A percentile compares a stretch with the other conserved stretches of the same genome.
phyloP scores from a whole-genome alignment of 2,888 invertebrate genomes.

The Scaptomyza tumidula region DNA sequence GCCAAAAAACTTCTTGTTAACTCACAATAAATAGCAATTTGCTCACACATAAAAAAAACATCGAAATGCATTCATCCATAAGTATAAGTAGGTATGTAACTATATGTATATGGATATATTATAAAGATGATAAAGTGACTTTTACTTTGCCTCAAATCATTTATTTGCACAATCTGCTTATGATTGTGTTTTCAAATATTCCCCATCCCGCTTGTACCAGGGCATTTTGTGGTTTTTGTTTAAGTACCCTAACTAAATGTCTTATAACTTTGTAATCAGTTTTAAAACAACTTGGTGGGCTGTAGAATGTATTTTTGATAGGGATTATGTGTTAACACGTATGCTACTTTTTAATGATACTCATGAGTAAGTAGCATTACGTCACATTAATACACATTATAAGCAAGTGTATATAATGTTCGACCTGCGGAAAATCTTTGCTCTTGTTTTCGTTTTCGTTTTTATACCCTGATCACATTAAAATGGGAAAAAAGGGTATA shows the following conservation, averaged over 20 bases:
- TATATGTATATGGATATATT: slow-evolving; percentile 14
- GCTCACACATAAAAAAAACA: slow-evolving; percentile 2
- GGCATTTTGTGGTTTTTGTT: slow-evolving; percentile 25
- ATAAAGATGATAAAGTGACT: slow-evolving; percentile 56
- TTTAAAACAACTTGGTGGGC: too few species aligned
- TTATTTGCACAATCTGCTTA: slow-evolving; percentile 58
- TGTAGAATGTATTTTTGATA: too few species aligned
- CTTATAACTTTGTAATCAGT: neutral
- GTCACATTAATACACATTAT: neutral
- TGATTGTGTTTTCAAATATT: slow-evolving; percentile 48
- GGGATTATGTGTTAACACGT: too few species aligned
- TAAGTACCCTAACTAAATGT: neutral
- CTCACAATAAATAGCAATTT: neutral
- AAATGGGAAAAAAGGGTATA: too few species aligned
- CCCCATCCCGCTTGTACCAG: neutral
- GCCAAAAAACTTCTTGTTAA: too few species aligned
- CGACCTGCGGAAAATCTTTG: neutral
- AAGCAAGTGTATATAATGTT: neutral
- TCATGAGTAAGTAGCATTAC: too few species aligned
- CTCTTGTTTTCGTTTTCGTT: slow-evolving; percentile 1
- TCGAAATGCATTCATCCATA: neutral
- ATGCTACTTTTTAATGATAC: too few species aligned
- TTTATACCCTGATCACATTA: too few species aligned
- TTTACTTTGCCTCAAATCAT: slow-evolving; percentile 63
- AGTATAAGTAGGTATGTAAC: neutral